Percentiles rank a stretch among this genome's conserved stretches.
phyloP scores from a whole-genome alignment of 2,797 vertebrate genomes.

The Helostoma temminkii region DNA sequence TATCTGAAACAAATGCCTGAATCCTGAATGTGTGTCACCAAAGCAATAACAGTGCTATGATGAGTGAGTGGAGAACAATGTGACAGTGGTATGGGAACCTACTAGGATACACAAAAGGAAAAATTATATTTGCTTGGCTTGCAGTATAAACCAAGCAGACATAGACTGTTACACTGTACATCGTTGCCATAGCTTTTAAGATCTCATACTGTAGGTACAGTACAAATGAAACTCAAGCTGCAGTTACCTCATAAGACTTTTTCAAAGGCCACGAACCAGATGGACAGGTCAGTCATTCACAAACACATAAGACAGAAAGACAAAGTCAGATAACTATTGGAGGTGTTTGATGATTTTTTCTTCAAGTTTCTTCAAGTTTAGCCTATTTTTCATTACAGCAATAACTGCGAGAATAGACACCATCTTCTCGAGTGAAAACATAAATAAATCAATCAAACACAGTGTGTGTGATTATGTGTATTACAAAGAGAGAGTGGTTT shows the following conservation, averaged over 20 bases:
- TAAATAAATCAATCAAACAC: constrained; percentile 5
- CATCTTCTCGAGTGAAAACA: constrained; percentile 11
- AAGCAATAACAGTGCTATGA: constrained; percentile 72
- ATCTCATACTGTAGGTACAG: constrained; percentile 20
- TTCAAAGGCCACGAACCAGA: constrained; percentile 44
- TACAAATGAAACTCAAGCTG: constrained; percentile 48
- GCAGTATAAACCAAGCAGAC: constrained; percentile 50
- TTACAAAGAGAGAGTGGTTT: constrained; percentile 17
- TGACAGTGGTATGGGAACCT: constrained; percentile 8
- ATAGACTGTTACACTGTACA: constrained; percentile 71
- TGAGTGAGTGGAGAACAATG: constrained; percentile 16
- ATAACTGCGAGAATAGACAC: constrained; percentile 53
- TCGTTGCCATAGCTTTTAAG: constrained; percentile 51
- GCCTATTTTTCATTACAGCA: constrained; percentile 45
- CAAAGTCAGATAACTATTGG: neutral
- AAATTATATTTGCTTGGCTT: constrained; percentile 38
- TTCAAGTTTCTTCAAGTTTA: constrained; percentile 5
- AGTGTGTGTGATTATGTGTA: constrained; percentile 26
- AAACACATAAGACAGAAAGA: constrained; percentile 11
- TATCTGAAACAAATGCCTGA: constrained; percentile 48
- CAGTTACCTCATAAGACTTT: constrained; percentile 74
- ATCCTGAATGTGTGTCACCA: constrained; percentile 69
- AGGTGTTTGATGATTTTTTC: neutral
- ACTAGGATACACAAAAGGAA: constrained; percentile 2
- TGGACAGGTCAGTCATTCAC: constrained; percentile 33